Conservation (phyloP, 2,888 invertebrate genomes). For the Cryptocephalus moraei region DNA sequence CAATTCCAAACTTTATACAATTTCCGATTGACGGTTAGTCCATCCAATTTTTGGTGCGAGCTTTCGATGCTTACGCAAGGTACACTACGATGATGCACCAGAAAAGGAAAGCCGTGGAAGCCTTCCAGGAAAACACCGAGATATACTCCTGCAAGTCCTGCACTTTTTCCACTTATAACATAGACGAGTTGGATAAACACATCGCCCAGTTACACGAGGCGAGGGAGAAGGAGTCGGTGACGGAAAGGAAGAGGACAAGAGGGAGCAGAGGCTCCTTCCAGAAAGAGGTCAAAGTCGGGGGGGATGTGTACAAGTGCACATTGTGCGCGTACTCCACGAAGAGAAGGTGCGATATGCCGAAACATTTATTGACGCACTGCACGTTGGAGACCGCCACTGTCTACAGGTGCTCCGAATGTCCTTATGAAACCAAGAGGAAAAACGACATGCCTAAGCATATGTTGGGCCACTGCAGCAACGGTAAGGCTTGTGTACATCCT, state of each 20-base stretch:
- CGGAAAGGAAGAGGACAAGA: not conserved
- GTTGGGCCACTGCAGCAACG: constrained; percentile 17
- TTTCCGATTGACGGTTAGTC: no score
- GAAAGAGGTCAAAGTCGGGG: not conserved
- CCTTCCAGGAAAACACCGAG: not conserved
- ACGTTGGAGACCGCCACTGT: constrained; percentile 4
- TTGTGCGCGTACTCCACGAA: not conserved
- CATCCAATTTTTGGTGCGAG: no score
- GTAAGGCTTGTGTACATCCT: constrained; percentile 3
- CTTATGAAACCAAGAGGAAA: constrained; percentile 21
- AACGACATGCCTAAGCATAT: constrained; percentile 22
- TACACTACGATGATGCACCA: not conserved
- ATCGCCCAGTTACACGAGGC: not conserved
- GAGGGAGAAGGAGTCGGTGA: not conserved
- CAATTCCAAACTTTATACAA: no score
- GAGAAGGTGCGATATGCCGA: constrained; percentile 13
- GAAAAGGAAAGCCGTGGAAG: not conserved
- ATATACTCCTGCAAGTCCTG: not conserved
- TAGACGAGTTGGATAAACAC: not conserved
- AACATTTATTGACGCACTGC: constrained; percentile 13
- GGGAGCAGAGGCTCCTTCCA: not conserved
- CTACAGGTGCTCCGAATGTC: constrained; percentile 18
- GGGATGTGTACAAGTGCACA: not conserved
- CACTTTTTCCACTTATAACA: not conserved
- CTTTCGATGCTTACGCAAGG: no score